These are phyloP conservation scores for Prochilodus magdalenae DNA, from an alignment of 2,113 vertebrate genomes.

Conservation along the genomic window DNA sequence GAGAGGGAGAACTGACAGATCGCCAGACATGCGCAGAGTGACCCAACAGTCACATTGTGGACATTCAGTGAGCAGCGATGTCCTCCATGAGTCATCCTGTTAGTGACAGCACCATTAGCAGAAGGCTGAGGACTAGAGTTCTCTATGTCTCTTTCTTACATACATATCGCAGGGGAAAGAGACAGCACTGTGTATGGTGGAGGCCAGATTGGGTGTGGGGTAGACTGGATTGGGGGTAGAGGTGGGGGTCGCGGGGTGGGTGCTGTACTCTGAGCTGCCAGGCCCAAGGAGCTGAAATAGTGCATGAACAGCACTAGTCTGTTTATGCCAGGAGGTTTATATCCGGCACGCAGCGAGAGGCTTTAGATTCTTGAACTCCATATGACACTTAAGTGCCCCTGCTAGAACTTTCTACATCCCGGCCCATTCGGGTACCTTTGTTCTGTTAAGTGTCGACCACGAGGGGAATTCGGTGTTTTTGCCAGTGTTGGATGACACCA, in stretches of 20 bases:
- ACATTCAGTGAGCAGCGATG: too few relatives aligned
- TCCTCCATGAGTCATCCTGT: too few relatives aligned
- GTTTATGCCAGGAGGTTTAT: conserved; percentile 40
- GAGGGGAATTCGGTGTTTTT: neutral
- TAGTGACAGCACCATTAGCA: too few relatives aligned
- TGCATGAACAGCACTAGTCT: conserved; percentile 20
- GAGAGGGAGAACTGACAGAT: too few relatives aligned
- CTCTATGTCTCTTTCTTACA: neutral
- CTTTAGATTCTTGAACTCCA: conserved; percentile 15
- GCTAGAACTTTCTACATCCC: neutral
- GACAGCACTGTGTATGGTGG: too few relatives aligned
- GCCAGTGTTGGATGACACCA: conserved; percentile 15
- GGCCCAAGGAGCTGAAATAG: conserved; percentile 23
- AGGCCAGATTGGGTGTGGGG: too few relatives aligned
- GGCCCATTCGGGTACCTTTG: neutral
- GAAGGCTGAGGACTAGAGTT: too few relatives aligned
- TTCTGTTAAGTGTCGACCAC: neutral
- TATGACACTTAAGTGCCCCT: neutral
- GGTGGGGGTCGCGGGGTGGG: too few relatives aligned
- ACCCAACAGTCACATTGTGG: too few relatives aligned
- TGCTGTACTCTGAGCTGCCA: conserved; percentile 12
- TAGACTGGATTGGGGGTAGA: neutral
- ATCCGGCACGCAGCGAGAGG: neutral
- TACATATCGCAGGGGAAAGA: neutral
- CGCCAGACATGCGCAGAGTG: too few relatives aligned